Base-by-base conservation (phyloP, 2,888 invertebrate genomes). In the Limulus polyphemus region DNA sequence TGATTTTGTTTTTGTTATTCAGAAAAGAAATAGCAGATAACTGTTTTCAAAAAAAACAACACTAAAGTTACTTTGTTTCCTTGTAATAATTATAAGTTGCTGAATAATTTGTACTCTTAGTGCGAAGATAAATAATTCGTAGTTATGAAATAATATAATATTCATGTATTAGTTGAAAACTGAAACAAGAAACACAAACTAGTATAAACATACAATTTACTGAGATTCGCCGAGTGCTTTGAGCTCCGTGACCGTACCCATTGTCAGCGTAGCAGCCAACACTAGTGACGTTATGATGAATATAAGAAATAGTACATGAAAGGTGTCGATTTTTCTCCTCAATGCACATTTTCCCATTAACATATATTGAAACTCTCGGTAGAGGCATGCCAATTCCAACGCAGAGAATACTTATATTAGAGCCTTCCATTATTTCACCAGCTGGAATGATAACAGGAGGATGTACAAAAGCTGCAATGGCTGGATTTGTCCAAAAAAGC, bases 261-360 rank as follows among this genome's bases (percentile, higher is more conserved):
- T 90, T 90, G 77, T 90, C 89, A 0, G 88, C 90, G 76, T 88
- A 89, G 75, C 90, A 90, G 0, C 88, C 87, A 66, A 90, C 86
- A 2, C 86, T 80, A 0, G 88, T 87, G 12, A 90, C 86, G 75
- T 90, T 90, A 74, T 87, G 85, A 65, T 89, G 63, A 16, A 70
- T 67, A 49, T 65, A 57, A 10, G 65, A 59, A 11, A 70, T 49
- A 10, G 63, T 84, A n/a, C 87, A 85, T 0, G 89, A 87, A 54
- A 90, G 88, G 87, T 90, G 89, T 0, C 89, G 80, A 0, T 88
- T 87, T 49, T 84, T 84, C 67, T 88, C 88, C 76, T 89, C 87
- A 1, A 87, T 80, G n/a, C 89, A 85, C n/a, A 89, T 79, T 62
- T 83, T 77, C 72, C 87, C 86, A 64, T 84, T 84, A 64, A 90